Evolutionary conservation across 2,113 vertebrate species (phyloP), one percentile per base, ranked within the genome.

Genomic region (Lophotis ruficrista): DNA sequence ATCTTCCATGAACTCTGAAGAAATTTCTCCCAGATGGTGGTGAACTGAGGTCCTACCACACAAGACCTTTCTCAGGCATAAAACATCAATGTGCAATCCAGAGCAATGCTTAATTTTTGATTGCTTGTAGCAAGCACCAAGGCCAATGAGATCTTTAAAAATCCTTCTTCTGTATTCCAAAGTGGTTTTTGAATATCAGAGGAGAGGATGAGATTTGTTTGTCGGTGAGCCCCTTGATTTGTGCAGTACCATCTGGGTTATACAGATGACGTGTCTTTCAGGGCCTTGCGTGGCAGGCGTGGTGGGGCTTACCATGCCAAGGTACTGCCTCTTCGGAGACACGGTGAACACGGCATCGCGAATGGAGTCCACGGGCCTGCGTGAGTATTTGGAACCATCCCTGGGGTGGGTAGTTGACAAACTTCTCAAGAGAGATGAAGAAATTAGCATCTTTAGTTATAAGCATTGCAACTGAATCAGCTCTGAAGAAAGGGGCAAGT

Each of bases 281-380:
- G 99, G 99, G 50, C 97, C 99, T 4, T 99, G 99, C 0, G 98
- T 99, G 93, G 99, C 98, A 2, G 99, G 99, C 0, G 99, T 99
- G 41, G 98, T 99, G 37, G 99, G 99, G 35, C 98, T 99, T 61
- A 99, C 98, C 22, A 99, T 99, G 99, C 99, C 99, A n/a, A 98
- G 98, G 43, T 99, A 99, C 95, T 99, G 99, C 98, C 99, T 99
- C 94, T 99, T 99, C 20, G 99, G 99, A 80, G 99, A 99, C 97
- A 99, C 99, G 0, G 98, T 99, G 87, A 99, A 99, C 97, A 99
- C 99, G 0, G 98, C 99, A 0, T 99, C 99, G 33, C 95, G 98
- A 68, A 99, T 99, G 98, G 99, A 99, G 98, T 99, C 99, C 95
- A 99, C 99, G 2, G 98, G 99, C 64, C 96, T 99, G 97, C 98